Percentiles rank a stretch among this genome's conserved stretches.
Evolutionary conservation across 2,888 invertebrate species (phyloP).

Genomic region (Acanthococcus lagerstroemiae): DNA sequence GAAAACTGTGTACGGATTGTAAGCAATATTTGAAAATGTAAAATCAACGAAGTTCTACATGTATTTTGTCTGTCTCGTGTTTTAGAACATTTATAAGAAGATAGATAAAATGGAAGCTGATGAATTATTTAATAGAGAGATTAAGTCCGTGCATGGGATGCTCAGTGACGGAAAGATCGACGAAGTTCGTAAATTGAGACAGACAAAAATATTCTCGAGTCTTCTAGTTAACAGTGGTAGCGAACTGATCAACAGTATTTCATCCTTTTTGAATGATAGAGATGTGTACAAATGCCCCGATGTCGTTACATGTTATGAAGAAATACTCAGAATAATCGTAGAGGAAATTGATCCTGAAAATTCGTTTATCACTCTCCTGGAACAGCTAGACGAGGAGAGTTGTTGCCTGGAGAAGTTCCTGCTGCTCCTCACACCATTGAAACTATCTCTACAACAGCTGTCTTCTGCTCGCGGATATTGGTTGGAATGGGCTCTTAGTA

Average conservation of each 20-base stretch:
- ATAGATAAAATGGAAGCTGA: slow-evolving; percentile 1
- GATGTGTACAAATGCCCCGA: background rate
- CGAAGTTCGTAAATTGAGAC: slow-evolving; percentile 8
- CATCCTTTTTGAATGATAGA: background rate
- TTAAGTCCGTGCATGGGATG: background rate
- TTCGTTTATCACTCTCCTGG: slow-evolving; percentile 4
- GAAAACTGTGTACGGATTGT: too few relatives aligned
- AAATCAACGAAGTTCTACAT: slow-evolving; percentile 1
- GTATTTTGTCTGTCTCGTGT: slow-evolving; percentile 24
- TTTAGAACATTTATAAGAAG: slow-evolving; percentile 9
- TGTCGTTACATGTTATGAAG: slow-evolving; percentile 7
- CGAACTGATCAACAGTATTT: background rate
- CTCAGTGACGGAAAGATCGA: background rate
- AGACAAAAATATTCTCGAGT: background rate
- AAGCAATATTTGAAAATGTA: too few relatives aligned
- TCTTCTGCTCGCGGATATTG: background rate
- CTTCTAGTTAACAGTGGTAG: background rate
- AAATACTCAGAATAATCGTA: slow-evolving; percentile 4
- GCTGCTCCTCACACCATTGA: background rate
- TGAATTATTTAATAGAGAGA: background rate
- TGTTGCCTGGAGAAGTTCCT: slow-evolving; percentile 15
- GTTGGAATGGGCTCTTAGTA: slow-evolving; percentile 15
- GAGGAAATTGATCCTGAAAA: background rate
- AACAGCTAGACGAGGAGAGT: slow-evolving; percentile 16
- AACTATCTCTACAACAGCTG: background rate